A percentile compares a stretch with the other conserved stretches of the same genome.
Conservation (phyloP, 2,113 vertebrate species). For the Phainopepla nitens region DNA sequence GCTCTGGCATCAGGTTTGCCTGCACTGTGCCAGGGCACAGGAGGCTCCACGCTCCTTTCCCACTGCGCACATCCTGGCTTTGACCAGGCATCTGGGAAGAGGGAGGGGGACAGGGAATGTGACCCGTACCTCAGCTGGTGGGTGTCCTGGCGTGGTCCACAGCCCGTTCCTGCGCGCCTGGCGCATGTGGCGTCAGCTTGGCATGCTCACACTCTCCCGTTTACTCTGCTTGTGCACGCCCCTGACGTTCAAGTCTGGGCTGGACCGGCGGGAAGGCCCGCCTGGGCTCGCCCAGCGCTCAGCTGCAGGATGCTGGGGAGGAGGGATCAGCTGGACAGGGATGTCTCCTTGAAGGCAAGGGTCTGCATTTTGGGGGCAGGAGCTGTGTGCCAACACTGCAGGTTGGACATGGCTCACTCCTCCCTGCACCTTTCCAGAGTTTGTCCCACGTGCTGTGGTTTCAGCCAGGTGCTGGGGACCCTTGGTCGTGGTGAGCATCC, state of each 20-base stretch:
- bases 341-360: neutral
- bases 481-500: neutral
- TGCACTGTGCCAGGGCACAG: rapidly evolving
- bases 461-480: neutral
- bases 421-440: neutral
- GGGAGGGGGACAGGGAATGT: neutral
- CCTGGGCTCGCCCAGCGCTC: conserved; percentile 41
- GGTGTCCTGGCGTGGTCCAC: neutral
- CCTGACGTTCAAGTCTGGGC: conserved; percentile 54
- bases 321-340: neutral
- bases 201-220: neutral
- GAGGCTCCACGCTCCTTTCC: rapidly evolving
- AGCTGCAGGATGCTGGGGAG: neutral
- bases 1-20: neutral
- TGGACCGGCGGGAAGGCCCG: conserved; percentile 13
- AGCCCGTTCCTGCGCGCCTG: neutral
- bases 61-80: rapidly evolving
- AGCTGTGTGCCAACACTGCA: rapidly evolving
- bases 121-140: neutral
- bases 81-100: rapidly evolving
- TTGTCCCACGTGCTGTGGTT: rapidly evolving
- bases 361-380: rapidly evolving
- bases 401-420: neutral
- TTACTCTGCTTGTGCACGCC: neutral
- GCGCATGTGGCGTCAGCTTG: rapidly evolving